These are phyloP conservation scores for Drosophila erecta DNA, from an alignment of 1,140 invertebrate species.

Conservation along the genomic window DNA sequence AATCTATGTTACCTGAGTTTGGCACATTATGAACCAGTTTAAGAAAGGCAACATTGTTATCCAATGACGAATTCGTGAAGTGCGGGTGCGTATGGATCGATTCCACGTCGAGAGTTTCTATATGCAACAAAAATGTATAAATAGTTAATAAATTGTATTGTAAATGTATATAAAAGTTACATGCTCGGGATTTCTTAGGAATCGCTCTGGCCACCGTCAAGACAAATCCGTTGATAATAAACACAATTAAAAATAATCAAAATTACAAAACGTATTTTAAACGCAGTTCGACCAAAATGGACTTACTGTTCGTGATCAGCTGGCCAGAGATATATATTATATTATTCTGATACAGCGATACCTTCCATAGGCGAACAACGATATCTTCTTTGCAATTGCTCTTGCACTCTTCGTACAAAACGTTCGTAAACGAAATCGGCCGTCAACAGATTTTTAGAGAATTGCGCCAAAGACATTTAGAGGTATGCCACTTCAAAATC, in stretches of 20 bases:
- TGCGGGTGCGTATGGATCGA: background rate
- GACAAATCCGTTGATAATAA: background rate
- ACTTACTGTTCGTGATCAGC: background rate
- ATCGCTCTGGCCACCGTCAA: slow-evolving; percentile 2
- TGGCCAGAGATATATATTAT: background rate
- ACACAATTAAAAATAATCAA: background rate
- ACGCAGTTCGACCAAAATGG: background rate
- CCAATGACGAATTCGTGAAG: background rate
- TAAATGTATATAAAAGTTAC: no score
- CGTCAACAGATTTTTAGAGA: no score
- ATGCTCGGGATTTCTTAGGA: no score
- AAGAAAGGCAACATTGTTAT: background rate
- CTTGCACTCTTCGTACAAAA: background rate
- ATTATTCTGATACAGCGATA: background rate
- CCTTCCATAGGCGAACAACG: background rate
- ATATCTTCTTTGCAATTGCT: background rate
- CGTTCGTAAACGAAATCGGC: background rate
- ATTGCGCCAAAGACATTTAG: no score
- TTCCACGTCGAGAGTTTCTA: background rate
- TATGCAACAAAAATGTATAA: background rate
- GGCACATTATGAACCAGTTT: background rate
- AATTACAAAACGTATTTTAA: background rate
- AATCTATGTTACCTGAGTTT: background rate
- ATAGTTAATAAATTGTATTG: no score
- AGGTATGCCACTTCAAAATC: no score